Evolutionary conservation across 1,140 invertebrate species (phyloP).

Genomic region (Adelges cooleyi): DNA sequence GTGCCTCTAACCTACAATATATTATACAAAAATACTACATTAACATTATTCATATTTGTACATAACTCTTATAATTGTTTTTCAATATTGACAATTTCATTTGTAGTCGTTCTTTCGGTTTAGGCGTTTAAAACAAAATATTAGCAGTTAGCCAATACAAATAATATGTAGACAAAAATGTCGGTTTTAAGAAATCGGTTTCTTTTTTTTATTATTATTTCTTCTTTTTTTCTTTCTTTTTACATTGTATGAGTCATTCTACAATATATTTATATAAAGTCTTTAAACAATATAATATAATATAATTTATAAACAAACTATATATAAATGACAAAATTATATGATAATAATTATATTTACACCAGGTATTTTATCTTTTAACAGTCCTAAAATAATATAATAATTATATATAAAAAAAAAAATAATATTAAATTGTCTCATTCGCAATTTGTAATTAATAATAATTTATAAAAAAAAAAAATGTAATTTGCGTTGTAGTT

Average conservation of each 20-base stretch:
- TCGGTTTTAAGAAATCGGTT: conserved; percentile 15
- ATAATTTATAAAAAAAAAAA: too few species aligned
- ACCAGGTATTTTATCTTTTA: not conserved
- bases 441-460: too few species aligned
- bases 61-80: too few species aligned
- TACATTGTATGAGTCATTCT: conserved; percentile 14
- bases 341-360: conserved; percentile 26
- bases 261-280: conserved; percentile 22
- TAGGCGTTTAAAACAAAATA: not conserved
- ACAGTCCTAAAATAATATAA: conserved; percentile 25
- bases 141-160: not conserved
- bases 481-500: too few species aligned
- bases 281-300: conserved; percentile 29
- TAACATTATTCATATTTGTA: too few species aligned
- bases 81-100: too few species aligned
- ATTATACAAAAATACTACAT: too few species aligned
- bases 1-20: too few species aligned
- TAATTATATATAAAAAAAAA: not conserved
- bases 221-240: not conserved
- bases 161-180: too few species aligned
- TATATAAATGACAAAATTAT: conserved; percentile 26
- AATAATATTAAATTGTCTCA: too few species aligned
- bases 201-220: conserved; percentile 11
- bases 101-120: not conserved
- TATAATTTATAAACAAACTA: conserved; percentile 26